Evolutionary conservation across 2,888 invertebrate genomes (phyloP).

Genomic region (Zhuqinia jingwanae): DNA sequence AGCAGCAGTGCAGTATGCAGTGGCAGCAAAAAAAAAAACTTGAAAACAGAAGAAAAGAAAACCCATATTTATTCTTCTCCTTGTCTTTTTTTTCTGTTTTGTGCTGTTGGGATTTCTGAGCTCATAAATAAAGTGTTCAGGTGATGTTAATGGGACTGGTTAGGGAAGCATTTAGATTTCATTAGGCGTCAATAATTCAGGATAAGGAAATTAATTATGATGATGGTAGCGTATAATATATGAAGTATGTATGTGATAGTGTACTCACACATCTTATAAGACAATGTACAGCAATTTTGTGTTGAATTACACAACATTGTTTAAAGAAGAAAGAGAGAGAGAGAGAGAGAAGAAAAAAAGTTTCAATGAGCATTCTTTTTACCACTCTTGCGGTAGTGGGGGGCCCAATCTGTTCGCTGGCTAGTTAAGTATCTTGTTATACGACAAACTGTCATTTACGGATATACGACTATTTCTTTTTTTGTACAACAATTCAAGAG

Average conservation of each 20-base stretch:
- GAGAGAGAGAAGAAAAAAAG: no score
- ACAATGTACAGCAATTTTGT: neutral
- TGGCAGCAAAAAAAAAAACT: conserved; percentile 28
- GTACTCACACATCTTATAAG: no score
- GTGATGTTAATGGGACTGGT: conserved; percentile 72
- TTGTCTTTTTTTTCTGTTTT: neutral
- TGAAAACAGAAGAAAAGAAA: conserved; percentile 17
- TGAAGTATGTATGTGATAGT: neutral
- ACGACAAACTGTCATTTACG: conserved; percentile 67
- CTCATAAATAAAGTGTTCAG: conserved; percentile 61
- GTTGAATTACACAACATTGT: conserved; percentile 33
- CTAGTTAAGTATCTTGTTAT: conserved; percentile 68
- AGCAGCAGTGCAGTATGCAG: neutral
- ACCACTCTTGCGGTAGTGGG: conserved; percentile 44
- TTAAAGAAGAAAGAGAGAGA: no score
- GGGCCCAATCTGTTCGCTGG: conserved; percentile 68
- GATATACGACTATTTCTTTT: conserved; percentile 10
- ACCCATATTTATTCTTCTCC: no score
- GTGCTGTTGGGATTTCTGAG: conserved; percentile 23
- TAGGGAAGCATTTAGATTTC: conserved; percentile 64
- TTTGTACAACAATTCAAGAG: conserved; percentile 24
- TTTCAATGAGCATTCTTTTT: conserved; percentile 23
- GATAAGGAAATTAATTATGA: conserved; percentile 68
- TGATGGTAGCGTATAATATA: neutral
- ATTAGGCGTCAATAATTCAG: conserved; percentile 75